These are phyloP conservation scores for Cromileptes altivelis DNA, from an alignment of 2,113 vertebrate species.

Conservation along the genomic window DNA sequence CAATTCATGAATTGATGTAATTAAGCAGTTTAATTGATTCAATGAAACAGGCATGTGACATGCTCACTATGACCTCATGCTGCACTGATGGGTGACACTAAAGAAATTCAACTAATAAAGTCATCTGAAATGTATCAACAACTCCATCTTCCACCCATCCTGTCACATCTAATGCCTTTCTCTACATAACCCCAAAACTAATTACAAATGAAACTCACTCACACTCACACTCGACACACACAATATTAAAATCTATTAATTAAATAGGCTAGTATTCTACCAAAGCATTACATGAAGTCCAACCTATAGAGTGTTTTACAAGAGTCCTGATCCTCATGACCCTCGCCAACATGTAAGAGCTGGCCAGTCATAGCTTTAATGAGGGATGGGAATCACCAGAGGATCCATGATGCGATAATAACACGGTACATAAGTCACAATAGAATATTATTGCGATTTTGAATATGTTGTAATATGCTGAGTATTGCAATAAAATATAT, in stretches of 20 bases:
- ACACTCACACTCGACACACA: no score
- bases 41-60: neutral
- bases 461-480: no score
- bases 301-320: neutral
- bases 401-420: no score
- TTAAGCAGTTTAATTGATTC: neutral
- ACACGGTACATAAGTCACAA: no score
- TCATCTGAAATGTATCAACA: no score
- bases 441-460: no score
- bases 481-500: no score
- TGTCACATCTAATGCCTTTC: neutral
- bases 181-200: neutral
- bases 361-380: neutral
- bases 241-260: no score
- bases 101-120: neutral
- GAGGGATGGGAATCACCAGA: no score
- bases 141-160: no score
- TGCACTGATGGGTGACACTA: neutral
- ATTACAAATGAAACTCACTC: no score
- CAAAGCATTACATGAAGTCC: neutral
- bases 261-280: no score
- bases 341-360: neutral
- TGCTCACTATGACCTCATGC: neutral
- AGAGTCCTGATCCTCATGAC: neutral
- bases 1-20: neutral